Conservation (phyloP, 2,888 invertebrate genomes). For the Dichetophora obliterata region DNA sequence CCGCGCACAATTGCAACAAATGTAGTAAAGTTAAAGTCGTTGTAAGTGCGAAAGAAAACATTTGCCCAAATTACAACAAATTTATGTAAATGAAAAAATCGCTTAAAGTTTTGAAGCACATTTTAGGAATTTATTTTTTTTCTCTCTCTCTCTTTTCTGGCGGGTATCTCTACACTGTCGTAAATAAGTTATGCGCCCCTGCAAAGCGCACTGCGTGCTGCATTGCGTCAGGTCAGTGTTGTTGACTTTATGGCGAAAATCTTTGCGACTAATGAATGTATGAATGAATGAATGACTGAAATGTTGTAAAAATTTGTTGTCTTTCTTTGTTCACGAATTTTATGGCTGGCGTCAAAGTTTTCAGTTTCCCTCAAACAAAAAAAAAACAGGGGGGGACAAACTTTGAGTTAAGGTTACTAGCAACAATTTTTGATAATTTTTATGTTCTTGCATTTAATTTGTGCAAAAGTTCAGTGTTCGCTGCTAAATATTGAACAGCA, state of each 20-base stretch:
- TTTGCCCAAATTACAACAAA: background rate
- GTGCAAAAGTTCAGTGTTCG: conserved; percentile 6
- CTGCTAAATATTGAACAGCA: background rate
- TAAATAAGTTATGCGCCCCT: background rate
- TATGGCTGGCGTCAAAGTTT: conserved; percentile 29
- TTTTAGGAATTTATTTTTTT: background rate
- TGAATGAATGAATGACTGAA: conserved; percentile 15
- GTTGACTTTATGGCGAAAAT: conserved; percentile 6
- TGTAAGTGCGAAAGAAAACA: background rate
- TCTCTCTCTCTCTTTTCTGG: background rate
- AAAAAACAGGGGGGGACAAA: background rate
- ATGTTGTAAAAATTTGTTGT: conserved; percentile 28
- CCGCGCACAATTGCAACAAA: background rate
- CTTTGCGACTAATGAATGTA: conserved; percentile 28
- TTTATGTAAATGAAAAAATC: conserved; percentile 10
- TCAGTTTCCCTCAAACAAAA: background rate
- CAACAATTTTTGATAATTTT: conserved; percentile 33
- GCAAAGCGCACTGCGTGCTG: background rate
- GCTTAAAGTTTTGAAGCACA: conserved; percentile 20
- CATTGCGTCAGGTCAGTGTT: conserved; percentile 34
- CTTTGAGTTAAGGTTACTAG: background rate
- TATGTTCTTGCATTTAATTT: conserved; percentile 18
- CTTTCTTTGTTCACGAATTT: conserved; percentile 32
- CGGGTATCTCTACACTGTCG: background rate
- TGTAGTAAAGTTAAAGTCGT: conserved; percentile 3